Base-by-base conservation (phyloP, 1,140 invertebrate species). In the Cheumatopsyche charites region DNA sequence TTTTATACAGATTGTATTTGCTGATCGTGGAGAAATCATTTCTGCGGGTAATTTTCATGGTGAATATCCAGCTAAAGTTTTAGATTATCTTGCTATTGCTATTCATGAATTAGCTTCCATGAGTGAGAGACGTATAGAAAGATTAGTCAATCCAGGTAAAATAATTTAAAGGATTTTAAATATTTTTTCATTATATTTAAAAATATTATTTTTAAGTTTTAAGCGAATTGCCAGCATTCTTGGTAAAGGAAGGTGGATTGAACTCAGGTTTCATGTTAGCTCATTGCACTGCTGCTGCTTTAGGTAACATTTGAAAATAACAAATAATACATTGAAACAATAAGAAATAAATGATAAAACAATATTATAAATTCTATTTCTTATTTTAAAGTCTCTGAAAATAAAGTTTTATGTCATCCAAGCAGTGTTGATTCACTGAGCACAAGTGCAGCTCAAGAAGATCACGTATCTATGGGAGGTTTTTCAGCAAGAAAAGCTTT, bases 251-350 rank as follows among this genome's bases (percentile, higher is more conserved):
- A 55, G 91, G 91, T 26, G 91, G 91, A 0, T 82, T 92, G 0
- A 92, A 92, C 79, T 92, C 90, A 11, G 91, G 91, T 1, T 92
- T 92, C 77, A 92, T 92, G 91, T 84, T 92, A 42, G 89, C 91
- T 17, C 91, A 92, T 79, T 89, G 89, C 73, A 92, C 91, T 11
- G 90, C 91, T 1, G 91, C 91, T 19, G 80, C 90, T 45, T 78
- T 91, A 13, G 89, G 89, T 90, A 55, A 21, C 9, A 4, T 36
- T 36, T 36, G 29, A 36, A 36, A 36, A 36, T 36, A 36, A 4
- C 3, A 36, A 36, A 4, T 36, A 4, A 3, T 36, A 36, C 13
- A 5, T 5, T 19, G 13, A 49, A 49, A 15, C 13, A 49, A 5
- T 15, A 5, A 5, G 13, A n/a, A 26, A 68, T 55, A 12, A 0